These are phyloP conservation scores for Tiliacea citrago DNA, from an alignment of 2,888 invertebrate species.

Conservation along the genomic window DNA sequence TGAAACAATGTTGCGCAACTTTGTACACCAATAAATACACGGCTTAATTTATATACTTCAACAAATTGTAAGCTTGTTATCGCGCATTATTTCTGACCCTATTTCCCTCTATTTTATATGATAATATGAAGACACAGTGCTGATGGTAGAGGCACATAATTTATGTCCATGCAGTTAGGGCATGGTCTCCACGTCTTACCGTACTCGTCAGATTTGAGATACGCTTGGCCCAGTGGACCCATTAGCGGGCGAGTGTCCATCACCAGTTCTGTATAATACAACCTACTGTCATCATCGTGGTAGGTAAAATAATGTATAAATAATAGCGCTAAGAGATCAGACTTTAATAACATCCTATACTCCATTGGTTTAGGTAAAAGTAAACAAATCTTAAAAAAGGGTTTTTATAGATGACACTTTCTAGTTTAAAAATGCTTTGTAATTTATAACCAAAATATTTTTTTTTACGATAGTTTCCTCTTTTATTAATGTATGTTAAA, in stretches of 20 bases:
- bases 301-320: background rate
- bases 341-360: background rate
- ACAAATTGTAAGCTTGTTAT: slow-evolving; percentile 2
- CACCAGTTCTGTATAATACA: slow-evolving; percentile 91
- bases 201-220: slow-evolving; percentile 96
- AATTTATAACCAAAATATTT: too few species aligned
- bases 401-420: too few species aligned
- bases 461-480: too few species aligned
- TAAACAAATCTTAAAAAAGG: too few species aligned
- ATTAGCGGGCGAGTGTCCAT: slow-evolving; percentile 94
- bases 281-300: slow-evolving; percentile 75
- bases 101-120: slow-evolving; percentile 5
- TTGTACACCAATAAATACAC: background rate
- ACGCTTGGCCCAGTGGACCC: slow-evolving; percentile 95
- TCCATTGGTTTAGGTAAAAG: too few species aligned
- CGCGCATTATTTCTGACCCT: slow-evolving; percentile 13
- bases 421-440: too few species aligned
- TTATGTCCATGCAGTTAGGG: slow-evolving; percentile 84
- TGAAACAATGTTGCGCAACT: background rate
- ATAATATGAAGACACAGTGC: slow-evolving; percentile 66
- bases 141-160: slow-evolving; percentile 79
- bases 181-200: slow-evolving; percentile 92
- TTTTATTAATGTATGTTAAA: too few species aligned
- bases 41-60: background rate
- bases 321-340: background rate